These are phyloP conservation scores for Bombus sylvicola DNA, from an alignment of 1,140 invertebrate genomes.

Conservation along the genomic window DNA sequence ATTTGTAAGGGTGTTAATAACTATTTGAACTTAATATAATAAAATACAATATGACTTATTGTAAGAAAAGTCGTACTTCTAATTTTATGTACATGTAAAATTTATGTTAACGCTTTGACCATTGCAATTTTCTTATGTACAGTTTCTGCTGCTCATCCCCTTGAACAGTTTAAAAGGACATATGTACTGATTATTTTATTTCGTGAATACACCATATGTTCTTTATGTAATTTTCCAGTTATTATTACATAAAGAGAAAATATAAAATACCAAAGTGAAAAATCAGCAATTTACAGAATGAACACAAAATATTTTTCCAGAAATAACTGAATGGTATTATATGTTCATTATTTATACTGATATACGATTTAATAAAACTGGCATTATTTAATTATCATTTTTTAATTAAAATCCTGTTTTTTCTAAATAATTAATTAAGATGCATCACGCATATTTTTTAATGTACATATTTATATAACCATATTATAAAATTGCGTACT, in stretches of 20 bases:
- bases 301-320: constrained; percentile 4
- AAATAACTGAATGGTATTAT: constrained; percentile 16
- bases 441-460: neutral
- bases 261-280: constrained; percentile 1
- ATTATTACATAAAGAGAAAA: neutral
- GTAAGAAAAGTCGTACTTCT: constrained; percentile 43
- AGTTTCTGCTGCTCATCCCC: constrained; percentile 5
- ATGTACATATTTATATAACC: neutral
- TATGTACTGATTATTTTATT: neutral
- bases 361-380: constrained; percentile 52
- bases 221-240: constrained; percentile 1
- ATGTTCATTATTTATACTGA: constrained; percentile 35
- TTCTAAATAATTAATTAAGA: constrained; percentile 12
- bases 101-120: constrained; percentile 11
- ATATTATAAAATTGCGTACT: neutral
- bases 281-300: neutral
- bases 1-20: constrained; percentile 45
- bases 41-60: constrained; percentile 53
- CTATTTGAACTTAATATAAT: constrained; percentile 44
- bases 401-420: constrained; percentile 6
- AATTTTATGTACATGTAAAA: constrained; percentile 50
- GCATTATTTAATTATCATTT: constrained; percentile 26
- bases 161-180: constrained; percentile 14
- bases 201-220: neutral
- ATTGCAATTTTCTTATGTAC: constrained; percentile 41